A percentile compares a stretch with the other conserved stretches of the same genome.
Conservation (phyloP, 2,797 vertebrate species). For the Eremophila alpestris region DNA sequence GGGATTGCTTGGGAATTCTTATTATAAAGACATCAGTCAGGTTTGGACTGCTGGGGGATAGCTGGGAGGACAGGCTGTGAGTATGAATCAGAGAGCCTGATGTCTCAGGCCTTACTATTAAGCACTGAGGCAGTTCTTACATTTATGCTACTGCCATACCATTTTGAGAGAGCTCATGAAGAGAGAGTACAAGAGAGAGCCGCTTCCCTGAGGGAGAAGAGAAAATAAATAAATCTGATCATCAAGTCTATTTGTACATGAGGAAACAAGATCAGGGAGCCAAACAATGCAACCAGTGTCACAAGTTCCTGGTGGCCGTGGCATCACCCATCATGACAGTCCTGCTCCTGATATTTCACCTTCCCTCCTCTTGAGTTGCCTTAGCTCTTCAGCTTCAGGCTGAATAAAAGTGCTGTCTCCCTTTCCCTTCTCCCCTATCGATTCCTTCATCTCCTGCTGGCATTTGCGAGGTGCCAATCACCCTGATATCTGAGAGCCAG, state of each 20-base stretch:
- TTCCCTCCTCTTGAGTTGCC: background rate
- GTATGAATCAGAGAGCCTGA: background rate
- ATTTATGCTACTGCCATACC: background rate
- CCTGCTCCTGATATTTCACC: background rate
- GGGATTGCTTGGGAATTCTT: background rate
- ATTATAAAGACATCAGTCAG: background rate
- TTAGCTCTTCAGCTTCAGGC: background rate
- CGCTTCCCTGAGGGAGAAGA: background rate
- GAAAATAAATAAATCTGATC: background rate
- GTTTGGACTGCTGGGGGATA: background rate
- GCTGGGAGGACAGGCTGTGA: accelerated
- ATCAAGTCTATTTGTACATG: background rate
- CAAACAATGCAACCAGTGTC: background rate
- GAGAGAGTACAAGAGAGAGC: background rate
- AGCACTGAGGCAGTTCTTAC: background rate
- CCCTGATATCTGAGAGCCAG: constrained; percentile 34
- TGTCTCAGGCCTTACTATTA: background rate
- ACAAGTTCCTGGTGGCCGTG: background rate
- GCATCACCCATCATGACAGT: background rate
- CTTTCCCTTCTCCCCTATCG: background rate
- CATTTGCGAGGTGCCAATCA: constrained; percentile 46
- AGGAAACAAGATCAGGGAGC: background rate
- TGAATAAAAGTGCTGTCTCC: background rate
- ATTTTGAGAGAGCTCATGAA: background rate
- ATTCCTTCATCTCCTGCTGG: constrained; percentile 15